Evolutionary conservation across 1,140 invertebrate species (phyloP).

Genomic region (Neodiprion pinetum): DNA sequence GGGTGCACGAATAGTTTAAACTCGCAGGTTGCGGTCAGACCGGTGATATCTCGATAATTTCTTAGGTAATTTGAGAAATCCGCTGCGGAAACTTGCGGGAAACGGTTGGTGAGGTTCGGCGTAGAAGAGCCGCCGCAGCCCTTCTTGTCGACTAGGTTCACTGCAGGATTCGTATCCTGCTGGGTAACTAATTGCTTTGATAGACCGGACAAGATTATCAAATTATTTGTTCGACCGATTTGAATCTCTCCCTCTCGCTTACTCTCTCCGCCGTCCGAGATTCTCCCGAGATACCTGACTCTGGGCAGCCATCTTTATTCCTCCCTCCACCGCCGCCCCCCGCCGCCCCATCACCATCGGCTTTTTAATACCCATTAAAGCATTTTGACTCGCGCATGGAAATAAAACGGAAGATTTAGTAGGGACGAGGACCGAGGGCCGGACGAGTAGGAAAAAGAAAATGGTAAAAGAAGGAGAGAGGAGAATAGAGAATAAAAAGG

Average conservation of each 20-base stretch:
- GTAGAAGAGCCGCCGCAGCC: conserved; percentile 34
- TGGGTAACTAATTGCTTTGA: conserved; percentile 53
- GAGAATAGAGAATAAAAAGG: background rate
- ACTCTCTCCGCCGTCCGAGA: background rate
- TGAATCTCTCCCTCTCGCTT: conserved; percentile 27
- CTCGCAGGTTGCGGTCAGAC: conserved; percentile 21
- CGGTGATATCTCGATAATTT: conserved; percentile 44
- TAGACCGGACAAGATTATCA: conserved; percentile 45
- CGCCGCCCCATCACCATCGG: background rate
- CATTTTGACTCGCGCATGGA: conserved; percentile 1
- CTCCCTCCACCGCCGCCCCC: background rate
- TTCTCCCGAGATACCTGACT: background rate
- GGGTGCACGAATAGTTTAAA: conserved; percentile 26
- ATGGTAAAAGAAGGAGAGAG: background rate
- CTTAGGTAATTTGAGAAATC: conserved; percentile 9
- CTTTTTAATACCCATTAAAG: conserved; percentile 4
- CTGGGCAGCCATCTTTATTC: too few relatives aligned
- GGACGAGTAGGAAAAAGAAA: background rate
- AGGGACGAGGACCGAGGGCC: background rate
- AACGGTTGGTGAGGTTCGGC: conserved; percentile 13
- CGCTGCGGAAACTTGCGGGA: conserved; percentile 1
- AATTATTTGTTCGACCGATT: conserved; percentile 50
- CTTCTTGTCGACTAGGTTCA: conserved; percentile 10
- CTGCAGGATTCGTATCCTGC: conserved; percentile 31
- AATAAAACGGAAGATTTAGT: conserved; percentile 5